phyloP scores from a whole-genome alignment of 2,888 invertebrate species.

The Chymomyza procnemis region DNA sequence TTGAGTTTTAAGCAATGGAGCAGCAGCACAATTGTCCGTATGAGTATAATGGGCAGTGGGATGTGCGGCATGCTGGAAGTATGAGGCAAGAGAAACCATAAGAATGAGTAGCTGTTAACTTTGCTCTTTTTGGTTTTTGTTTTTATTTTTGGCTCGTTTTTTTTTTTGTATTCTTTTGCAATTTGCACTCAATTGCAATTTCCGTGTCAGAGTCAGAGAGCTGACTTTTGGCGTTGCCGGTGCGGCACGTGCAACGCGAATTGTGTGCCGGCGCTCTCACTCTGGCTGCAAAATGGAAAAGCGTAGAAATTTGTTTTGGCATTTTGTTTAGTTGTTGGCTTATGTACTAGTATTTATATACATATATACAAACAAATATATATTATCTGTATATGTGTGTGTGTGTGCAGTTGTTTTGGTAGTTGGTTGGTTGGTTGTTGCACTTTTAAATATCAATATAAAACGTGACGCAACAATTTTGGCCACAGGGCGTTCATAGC shows the following conservation, averaged over 20 bases:
- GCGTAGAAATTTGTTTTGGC: constrained; percentile 56
- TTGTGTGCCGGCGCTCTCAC: neutral
- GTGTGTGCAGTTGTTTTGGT: neutral
- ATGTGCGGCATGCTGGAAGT: neutral
- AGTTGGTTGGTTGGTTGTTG: constrained; percentile 2
- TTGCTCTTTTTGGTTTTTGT: constrained; percentile 14
- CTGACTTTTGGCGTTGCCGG: constrained; percentile 23
- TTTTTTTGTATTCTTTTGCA: constrained; percentile 40
- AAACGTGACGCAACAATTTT: constrained; percentile 52
- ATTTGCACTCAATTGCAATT: constrained; percentile 69
- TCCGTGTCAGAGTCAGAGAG: constrained; percentile 49
- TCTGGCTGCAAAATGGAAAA: neutral
- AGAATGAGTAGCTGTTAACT: neutral
- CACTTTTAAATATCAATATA: constrained; percentile 65
- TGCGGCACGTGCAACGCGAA: constrained; percentile 1
- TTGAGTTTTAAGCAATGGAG: constrained; percentile 4
- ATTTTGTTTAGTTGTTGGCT: constrained; percentile 60
- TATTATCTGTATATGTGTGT: too few species aligned
- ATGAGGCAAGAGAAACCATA: neutral
- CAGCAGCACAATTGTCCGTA: neutral
- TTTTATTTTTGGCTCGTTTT: constrained; percentile 17
- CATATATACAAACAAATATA: too few species aligned
- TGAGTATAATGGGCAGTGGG: neutral
- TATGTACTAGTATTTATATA: neutral
- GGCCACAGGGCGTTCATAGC: neutral